Evolutionary conservation across 2,797 vertebrate species (phyloP), one percentile per base, ranked within the genome.

Genomic region (Knipowitschia caucasica): DNA sequence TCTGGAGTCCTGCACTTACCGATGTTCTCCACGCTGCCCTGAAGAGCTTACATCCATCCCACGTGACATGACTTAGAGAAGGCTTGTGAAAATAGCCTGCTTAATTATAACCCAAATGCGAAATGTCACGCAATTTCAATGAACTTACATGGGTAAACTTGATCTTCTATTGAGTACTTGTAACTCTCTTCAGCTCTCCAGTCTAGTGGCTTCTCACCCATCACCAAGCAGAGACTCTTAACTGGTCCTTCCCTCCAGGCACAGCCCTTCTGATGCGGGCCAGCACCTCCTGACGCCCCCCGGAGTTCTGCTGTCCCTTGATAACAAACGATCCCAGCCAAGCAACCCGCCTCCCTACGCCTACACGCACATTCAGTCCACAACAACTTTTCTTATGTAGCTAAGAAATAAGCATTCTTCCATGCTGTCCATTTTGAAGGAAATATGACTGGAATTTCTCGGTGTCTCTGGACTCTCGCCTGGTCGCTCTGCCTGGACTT

Each of bases 241-340:
- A 73, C 56, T 76, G 63, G 67, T 47, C 49, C 75, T 55, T 64
- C 61, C 72, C 67, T 66, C 53, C 64, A 46, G 64, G 44, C 66
- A 56, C 75, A 38, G 66, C 75, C 74, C 64, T 62, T 77, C 71
- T 73, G 76, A 54, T 69, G 74, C 64, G 40, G 77, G 72, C 83
- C 79, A 84, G 74, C 49, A 68, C 68, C 73, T 69, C 65, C 4
- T 65, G 69, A 71, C 44, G 51, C 78, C 75, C 42, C 44, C 8
- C 26, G 52, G 64, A 70, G 79, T 76, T 80, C 88, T 90, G 90
- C 69, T 83, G 73, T 77, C 70, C 57, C 57, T 63, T 69, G 89
- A 91, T 90, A 91, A 89, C 86, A 78, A 80, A 84, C 82, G 69
- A 69, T 47, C 77, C 61, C 34, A 70, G 69, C 72, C 65, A 80